Conservation (phyloP, 92 coral and sea anemone species). For the Porites evermanni region DNA sequence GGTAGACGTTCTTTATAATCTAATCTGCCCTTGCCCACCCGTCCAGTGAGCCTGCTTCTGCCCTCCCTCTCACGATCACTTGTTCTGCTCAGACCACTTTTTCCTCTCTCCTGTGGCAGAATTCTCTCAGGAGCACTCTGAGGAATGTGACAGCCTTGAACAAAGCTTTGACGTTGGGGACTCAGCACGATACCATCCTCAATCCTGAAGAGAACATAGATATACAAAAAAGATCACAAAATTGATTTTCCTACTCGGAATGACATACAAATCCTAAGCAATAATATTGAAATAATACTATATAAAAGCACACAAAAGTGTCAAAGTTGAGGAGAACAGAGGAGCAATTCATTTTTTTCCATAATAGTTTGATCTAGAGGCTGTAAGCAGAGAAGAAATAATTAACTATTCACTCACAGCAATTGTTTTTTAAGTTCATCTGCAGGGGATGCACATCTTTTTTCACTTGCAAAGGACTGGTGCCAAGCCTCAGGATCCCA, state of each 20-base stretch:
- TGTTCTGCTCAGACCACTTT: conserved; percentile 73
- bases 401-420: conserved; percentile 35
- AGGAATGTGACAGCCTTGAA: conserved; percentile 95
- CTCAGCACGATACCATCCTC: conserved; percentile 97
- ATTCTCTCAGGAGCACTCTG: conserved; percentile 89
- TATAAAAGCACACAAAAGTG: too few relatives aligned
- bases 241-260: too few relatives aligned
- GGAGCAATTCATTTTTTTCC: too few relatives aligned
- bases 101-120: conserved; percentile 75
- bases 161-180: conserved; percentile 99
- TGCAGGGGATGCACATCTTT: conserved; percentile 93
- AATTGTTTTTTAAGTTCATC: conserved; percentile 83
- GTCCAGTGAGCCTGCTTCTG: conserved; percentile 88
- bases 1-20: conserved; percentile 74
- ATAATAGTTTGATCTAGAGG: not conserved
- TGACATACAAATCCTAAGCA: too few relatives aligned
- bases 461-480: conserved; percentile 84
- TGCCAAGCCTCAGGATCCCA: conserved; percentile 99
- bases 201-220: conserved; percentile 34
- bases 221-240: not conserved
- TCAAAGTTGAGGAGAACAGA: too few relatives aligned
- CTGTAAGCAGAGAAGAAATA: not conserved
- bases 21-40: conserved; percentile 88
- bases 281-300: too few relatives aligned
- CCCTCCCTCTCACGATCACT: conserved; percentile 89